phyloP scores from a whole-genome alignment of 2,113 vertebrate species.

The Holacanthus passer region DNA sequence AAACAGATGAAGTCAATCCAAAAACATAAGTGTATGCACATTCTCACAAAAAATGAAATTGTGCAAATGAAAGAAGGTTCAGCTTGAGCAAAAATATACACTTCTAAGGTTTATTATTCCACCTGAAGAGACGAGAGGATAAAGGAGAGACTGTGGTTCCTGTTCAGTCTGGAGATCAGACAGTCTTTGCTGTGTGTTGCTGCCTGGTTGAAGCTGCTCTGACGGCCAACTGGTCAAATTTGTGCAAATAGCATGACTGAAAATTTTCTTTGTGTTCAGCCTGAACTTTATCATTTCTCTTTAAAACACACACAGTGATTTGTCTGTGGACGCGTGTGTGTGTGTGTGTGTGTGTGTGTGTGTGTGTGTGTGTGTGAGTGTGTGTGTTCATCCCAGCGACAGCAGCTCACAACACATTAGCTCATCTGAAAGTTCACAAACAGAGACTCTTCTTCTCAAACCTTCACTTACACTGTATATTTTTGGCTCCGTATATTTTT shows the following conservation, averaged over 20 bases:
- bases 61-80: neutral
- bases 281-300: no score
- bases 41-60: neutral
- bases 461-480: constrained; percentile 22
- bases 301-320: no score
- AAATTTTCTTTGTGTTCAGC: no score
- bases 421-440: constrained; percentile 2
- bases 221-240: no score
- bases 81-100: neutral
- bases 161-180: neutral
- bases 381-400: no score
- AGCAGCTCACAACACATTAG: neutral
- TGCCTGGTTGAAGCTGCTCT: no score
- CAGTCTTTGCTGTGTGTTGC: neutral
- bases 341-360: no score
- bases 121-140: neutral
- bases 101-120: neutral
- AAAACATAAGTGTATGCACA: no score
- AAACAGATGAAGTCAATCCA: no score
- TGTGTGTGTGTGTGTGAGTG: no score
- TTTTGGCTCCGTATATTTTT: constrained; percentile 58
- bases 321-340: no score
- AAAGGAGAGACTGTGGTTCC: neutral
- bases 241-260: no score
- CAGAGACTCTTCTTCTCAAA: constrained; percentile 22